Conservation (phyloP, 1,140 invertebrate species). For the Neodiprion lecontei region DNA sequence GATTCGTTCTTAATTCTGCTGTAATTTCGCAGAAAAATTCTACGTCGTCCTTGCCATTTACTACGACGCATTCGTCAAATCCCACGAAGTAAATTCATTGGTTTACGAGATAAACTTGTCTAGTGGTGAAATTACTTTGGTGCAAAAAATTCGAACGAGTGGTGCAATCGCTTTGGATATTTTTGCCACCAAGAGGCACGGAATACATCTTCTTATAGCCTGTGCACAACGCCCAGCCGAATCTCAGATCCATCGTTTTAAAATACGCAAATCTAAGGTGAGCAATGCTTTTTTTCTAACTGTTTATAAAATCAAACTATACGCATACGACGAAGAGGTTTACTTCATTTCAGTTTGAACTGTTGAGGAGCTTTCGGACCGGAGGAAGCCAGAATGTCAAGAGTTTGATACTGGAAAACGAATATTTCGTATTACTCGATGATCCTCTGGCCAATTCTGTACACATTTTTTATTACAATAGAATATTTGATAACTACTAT, state of each 20-base stretch:
- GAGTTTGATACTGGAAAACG: slow-evolving; percentile 28
- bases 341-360: slow-evolving; percentile 28
- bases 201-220: slow-evolving; percentile 35
- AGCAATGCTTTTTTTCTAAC: background rate
- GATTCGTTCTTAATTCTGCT: no score
- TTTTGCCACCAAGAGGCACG: slow-evolving; percentile 29
- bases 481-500: slow-evolving; percentile 35
- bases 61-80: slow-evolving; percentile 31
- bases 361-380: slow-evolving; percentile 29
- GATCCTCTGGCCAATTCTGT: slow-evolving; percentile 38
- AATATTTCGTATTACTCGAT: slow-evolving; percentile 41
- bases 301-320: background rate
- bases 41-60: slow-evolving; percentile 41
- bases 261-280: slow-evolving; percentile 30
- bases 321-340: background rate
- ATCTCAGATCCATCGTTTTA: slow-evolving; percentile 36
- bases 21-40: slow-evolving; percentile 27
- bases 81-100: slow-evolving; percentile 34
- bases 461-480: slow-evolving; percentile 40
- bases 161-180: slow-evolving; percentile 37
- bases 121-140: slow-evolving; percentile 21
- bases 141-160: slow-evolving; percentile 35
- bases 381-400: slow-evolving; percentile 36
- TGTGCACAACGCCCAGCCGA: slow-evolving; percentile 30
- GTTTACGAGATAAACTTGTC: slow-evolving; percentile 38